These are phyloP conservation scores for Drosophila helvetica DNA, from an alignment of 2,888 invertebrate genomes.

Conservation along the genomic window DNA sequence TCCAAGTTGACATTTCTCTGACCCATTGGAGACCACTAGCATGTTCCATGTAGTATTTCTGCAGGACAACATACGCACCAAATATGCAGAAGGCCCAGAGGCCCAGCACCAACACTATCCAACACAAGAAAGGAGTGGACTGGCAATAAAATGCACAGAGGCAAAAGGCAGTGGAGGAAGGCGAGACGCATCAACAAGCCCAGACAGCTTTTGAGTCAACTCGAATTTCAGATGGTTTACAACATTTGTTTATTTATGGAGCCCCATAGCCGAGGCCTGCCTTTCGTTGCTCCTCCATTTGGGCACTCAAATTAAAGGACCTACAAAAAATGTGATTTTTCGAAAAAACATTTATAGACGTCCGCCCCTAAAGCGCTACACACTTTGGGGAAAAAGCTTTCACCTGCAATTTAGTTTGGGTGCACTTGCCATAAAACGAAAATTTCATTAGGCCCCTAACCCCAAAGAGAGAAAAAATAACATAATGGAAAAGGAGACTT, in stretches of 20 bases:
- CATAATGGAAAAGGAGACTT: slow-evolving; percentile 36
- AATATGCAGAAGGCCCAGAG: slow-evolving; percentile 14
- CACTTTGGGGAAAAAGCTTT: slow-evolving; percentile 39
- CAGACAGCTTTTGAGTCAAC: slow-evolving; percentile 1
- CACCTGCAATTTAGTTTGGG: slow-evolving; percentile 47
- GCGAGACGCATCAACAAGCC: slow-evolving; percentile 10
- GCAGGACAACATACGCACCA: slow-evolving; percentile 23
- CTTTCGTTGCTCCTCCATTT: slow-evolving; percentile 1
- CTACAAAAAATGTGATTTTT: slow-evolving; percentile 33
- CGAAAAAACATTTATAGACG: slow-evolving; percentile 6
- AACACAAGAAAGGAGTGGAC: slow-evolving; percentile 3
- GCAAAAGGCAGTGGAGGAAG: not conserved
- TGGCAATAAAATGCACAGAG: slow-evolving; percentile 23
- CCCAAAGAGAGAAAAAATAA: slow-evolving; percentile 4
- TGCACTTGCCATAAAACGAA: slow-evolving; percentile 49
- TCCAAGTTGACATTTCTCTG: slow-evolving; percentile 11
- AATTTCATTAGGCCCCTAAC: slow-evolving; percentile 50
- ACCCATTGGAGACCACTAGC: slow-evolving; percentile 7
- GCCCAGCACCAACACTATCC: not conserved
- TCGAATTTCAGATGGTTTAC: slow-evolving; percentile 44
- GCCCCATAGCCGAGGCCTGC: not conserved
- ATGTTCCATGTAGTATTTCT: slow-evolving; percentile 4
- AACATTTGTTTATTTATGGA: slow-evolving; percentile 48
- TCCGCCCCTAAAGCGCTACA: not conserved
- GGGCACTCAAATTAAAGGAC: slow-evolving; percentile 44